These are phyloP conservation scores for Characodon lateralis DNA, from an alignment of 2,797 vertebrate species.

Conservation along the genomic window DNA sequence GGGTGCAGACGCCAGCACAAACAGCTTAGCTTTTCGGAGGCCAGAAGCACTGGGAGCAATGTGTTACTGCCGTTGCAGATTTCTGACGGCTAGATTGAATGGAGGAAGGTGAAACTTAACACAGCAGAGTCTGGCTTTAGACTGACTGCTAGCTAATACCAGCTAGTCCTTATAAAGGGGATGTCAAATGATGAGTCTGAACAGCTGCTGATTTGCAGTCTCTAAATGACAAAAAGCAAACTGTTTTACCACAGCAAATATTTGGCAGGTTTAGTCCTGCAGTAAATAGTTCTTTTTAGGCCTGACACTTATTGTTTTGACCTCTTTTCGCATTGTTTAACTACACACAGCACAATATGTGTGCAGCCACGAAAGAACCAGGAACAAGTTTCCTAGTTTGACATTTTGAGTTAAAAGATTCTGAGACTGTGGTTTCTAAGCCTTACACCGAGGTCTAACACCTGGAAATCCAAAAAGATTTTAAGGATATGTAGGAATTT, in stretches of 20 bases:
- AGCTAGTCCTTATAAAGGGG: not conserved
- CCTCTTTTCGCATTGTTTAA: not conserved
- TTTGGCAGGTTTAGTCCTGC: not conserved
- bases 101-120: not conserved
- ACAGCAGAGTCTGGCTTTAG: slow-evolving; percentile 3
- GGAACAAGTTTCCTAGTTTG: not conserved
- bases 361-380: not conserved
- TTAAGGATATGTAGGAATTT: too few species aligned
- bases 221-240: not conserved
- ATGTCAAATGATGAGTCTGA: not conserved
- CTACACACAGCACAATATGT: not conserved
- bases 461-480: not conserved
- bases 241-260: not conserved
- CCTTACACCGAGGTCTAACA: not conserved
- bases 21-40: slow-evolving; percentile 51
- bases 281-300: not conserved
- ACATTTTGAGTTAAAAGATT: not conserved
- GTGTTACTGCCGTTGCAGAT: slow-evolving; percentile 19
- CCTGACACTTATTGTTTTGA: not conserved
- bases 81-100: slow-evolving; percentile 17
- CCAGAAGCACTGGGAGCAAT: slow-evolving; percentile 39
- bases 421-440: not conserved
- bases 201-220: too few species aligned
- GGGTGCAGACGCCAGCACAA: slow-evolving; percentile 53
- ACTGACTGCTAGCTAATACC: not conserved